Evolutionary conservation across 2,113 vertebrate species (phyloP).

Genomic region (Isichthys henryi): DNA sequence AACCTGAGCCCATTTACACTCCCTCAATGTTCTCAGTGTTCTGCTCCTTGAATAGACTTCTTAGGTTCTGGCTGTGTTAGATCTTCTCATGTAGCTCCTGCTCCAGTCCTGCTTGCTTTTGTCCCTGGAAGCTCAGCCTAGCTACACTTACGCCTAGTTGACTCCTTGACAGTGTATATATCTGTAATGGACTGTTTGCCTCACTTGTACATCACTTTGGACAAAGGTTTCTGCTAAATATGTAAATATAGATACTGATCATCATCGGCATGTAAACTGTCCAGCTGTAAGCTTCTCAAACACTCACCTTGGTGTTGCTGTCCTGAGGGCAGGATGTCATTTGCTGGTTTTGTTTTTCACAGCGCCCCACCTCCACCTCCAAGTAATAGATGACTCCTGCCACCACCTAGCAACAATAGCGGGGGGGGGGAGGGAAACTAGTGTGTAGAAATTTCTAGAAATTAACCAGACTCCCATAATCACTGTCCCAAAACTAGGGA

Average conservation of each 20-base stretch:
- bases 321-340: neutral
- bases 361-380: neutral
- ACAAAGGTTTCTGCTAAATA: too few relatives aligned
- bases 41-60: too few relatives aligned
- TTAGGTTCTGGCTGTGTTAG: too few relatives aligned
- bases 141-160: too few relatives aligned
- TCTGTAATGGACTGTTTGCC: too few relatives aligned
- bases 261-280: neutral
- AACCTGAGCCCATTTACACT: neutral
- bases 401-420: neutral
- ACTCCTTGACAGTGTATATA: too few relatives aligned
- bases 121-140: too few relatives aligned
- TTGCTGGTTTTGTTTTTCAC: neutral
- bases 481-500: neutral
- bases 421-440: neutral
- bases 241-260: neutral
- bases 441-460: neutral
- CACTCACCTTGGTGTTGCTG: neutral
- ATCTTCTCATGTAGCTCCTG: too few relatives aligned
- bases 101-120: too few relatives aligned
- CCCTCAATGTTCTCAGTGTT: neutral
- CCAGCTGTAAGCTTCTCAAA: neutral
- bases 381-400: conserved; percentile 3
- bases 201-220: too few relatives aligned
- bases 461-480: neutral